phyloP scores from a whole-genome alignment of 2,888 invertebrate genomes.

The Drosophila neonasuta region DNA sequence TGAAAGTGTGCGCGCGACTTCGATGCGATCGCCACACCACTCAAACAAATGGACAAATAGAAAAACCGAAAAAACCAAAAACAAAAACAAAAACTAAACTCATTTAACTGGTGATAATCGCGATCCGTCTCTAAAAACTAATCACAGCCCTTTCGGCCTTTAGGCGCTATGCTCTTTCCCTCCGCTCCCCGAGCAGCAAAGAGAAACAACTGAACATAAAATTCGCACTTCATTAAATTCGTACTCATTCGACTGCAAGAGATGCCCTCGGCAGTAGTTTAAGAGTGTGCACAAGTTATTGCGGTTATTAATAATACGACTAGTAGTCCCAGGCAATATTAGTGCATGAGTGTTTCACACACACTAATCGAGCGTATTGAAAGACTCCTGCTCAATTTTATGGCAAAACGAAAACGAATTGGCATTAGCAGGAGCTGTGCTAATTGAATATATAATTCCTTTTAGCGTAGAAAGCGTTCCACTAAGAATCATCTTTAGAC shows the following conservation, averaged over 20 bases:
- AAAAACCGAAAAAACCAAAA: background rate
- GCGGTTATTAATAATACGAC: constrained; percentile 32
- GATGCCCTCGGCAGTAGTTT: background rate
- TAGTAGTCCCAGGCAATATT: background rate
- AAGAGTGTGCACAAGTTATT: background rate
- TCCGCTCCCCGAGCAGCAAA: constrained; percentile 9
- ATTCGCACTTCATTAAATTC: constrained; percentile 57
- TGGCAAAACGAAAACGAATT: background rate
- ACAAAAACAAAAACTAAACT: constrained; percentile 18
- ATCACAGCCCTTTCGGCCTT: constrained; percentile 18
- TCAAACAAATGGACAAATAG: constrained; percentile 9
- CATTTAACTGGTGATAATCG: constrained; percentile 33
- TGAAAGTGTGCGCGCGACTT: constrained; percentile 28
- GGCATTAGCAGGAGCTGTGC: background rate
- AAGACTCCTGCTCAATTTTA: background rate
- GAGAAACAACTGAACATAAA: constrained; percentile 42
- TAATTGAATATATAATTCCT: background rate
- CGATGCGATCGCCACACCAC: constrained; percentile 37
- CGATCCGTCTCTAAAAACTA: constrained; percentile 21
- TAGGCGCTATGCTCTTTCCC: constrained; percentile 10
- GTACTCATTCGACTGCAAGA: constrained; percentile 17
- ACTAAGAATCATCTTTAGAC: background rate
- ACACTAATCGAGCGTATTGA: no score
- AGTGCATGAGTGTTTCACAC: background rate
- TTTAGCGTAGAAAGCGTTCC: background rate